A percentile compares a stretch with the other conserved stretches of the same genome.
phyloP scores from a whole-genome alignment of 1,140 invertebrate genomes.

The Liolophura sinensis region DNA sequence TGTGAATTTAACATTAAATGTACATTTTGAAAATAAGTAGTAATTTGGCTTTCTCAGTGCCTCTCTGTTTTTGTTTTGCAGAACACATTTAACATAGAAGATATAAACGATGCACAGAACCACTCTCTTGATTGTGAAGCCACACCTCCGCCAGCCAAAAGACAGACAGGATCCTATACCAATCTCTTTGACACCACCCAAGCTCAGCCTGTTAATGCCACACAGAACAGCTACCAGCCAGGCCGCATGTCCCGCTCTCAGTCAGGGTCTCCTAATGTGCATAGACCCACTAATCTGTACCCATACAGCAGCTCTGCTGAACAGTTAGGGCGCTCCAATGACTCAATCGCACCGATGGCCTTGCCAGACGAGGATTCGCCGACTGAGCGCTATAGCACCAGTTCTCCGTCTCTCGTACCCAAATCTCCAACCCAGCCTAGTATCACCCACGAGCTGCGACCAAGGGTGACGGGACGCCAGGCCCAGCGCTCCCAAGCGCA shows the following conservation, averaged over 20 bases:
- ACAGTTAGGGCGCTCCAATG: too few species aligned
- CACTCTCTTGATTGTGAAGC: slow-evolving; percentile 83
- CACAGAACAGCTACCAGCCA: neutral
- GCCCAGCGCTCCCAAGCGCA: neutral
- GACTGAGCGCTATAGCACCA: slow-evolving; percentile 15
- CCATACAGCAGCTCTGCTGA: too few species aligned
- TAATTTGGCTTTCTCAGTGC: too few species aligned
- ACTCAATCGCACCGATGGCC: slow-evolving; percentile 35
- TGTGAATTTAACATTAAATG: too few species aligned
- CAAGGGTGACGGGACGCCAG: slow-evolving; percentile 7
- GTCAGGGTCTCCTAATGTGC: slow-evolving; percentile 1
- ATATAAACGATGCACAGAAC: slow-evolving; percentile 41
- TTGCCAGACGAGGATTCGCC: slow-evolving; percentile 36
- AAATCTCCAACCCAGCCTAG: neutral
- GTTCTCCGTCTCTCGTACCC: slow-evolving; percentile 13
- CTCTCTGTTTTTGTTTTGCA: too few species aligned
- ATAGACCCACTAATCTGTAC: slow-evolving; percentile 1
- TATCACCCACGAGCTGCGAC: slow-evolving; percentile 5
- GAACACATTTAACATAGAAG: too few species aligned
- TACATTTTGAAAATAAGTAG: too few species aligned
- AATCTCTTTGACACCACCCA: slow-evolving; percentile 78
- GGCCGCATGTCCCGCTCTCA: slow-evolving; percentile 9
- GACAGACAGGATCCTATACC: slow-evolving; percentile 81
- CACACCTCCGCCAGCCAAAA: slow-evolving; percentile 72
- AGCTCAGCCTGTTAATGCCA: slow-evolving; percentile 14